Conservation (phyloP, 2,797 vertebrate genomes). For the Paguma larvata region DNA sequence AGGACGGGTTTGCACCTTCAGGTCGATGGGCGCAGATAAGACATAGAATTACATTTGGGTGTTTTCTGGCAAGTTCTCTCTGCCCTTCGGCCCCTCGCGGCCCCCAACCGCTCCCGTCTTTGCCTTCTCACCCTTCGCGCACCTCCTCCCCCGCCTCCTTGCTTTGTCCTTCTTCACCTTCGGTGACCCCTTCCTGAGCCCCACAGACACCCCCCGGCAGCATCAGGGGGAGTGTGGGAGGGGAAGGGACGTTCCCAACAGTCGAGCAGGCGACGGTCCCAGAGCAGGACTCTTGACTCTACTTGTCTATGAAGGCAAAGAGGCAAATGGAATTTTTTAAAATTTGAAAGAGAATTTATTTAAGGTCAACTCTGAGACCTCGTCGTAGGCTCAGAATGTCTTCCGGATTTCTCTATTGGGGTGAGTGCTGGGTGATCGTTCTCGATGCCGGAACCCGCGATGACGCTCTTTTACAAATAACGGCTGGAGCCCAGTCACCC, state of each 20-base stretch:
- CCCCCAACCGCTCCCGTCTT: rapidly evolving
- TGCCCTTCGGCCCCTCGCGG: background rate
- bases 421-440: background rate
- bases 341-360: background rate
- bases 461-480: background rate
- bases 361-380: background rate
- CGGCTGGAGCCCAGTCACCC: background rate
- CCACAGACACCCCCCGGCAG: too few relatives aligned
- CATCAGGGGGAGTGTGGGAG: background rate
- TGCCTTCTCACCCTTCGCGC: background rate
- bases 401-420: background rate
- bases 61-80: background rate
- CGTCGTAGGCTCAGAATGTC: background rate
- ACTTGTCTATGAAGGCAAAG: background rate
- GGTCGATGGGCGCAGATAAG: background rate
- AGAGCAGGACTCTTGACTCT: background rate
- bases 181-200: background rate
- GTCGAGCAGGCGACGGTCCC: rapidly evolving
- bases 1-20: background rate
- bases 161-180: background rate
- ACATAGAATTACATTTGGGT: background rate
- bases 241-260: background rate
- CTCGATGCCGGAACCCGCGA: background rate
- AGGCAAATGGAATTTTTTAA: background rate
- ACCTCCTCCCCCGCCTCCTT: background rate